Percentiles rank a stretch among this genome's conserved stretches.
Conservation (phyloP, 2,797 vertebrate species). For the Hydrocynus forskahlii region DNA sequence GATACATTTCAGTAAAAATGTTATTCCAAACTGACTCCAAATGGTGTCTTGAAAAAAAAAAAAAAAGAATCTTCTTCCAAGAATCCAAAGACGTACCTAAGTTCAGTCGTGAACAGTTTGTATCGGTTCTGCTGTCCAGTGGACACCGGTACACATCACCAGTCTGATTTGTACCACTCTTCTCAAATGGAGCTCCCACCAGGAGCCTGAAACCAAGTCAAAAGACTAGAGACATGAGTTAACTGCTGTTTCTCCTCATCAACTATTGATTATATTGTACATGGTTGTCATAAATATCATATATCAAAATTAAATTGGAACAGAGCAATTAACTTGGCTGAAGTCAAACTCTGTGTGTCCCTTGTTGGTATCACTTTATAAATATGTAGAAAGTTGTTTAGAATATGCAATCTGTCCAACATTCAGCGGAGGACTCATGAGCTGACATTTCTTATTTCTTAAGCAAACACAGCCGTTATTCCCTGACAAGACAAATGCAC, state of each 20-base stretch:
- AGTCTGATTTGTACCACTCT: constrained; percentile 81
- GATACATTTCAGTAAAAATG: not conserved
- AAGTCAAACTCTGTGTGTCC: too few species aligned
- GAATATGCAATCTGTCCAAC: not conserved
- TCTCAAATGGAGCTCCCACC: constrained; percentile 85
- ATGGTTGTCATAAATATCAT: not conserved
- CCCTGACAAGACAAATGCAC: constrained; percentile 21
- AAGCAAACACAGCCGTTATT: constrained; percentile 4
- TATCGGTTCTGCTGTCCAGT: constrained; percentile 63
- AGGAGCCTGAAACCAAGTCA: constrained; percentile 76
- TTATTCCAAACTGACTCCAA: not conserved
- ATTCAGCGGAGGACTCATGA: not conserved
- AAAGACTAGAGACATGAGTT: not conserved
- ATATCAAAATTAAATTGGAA: not conserved
- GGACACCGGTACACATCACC: constrained; percentile 87
- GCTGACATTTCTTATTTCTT: not conserved
- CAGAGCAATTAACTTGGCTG: too few species aligned
- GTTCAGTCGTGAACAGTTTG: constrained; percentile 85
- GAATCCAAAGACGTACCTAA: constrained; percentile 69
- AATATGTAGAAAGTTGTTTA: not conserved
- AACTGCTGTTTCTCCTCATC: not conserved
- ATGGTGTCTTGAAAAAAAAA: not conserved
- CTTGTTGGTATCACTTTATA: not conserved
- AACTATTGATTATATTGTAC: not conserved
- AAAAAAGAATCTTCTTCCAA: not conserved